Base-by-base conservation (phyloP, 2,797 vertebrate genomes). In the Clarias platycephalus region DNA sequence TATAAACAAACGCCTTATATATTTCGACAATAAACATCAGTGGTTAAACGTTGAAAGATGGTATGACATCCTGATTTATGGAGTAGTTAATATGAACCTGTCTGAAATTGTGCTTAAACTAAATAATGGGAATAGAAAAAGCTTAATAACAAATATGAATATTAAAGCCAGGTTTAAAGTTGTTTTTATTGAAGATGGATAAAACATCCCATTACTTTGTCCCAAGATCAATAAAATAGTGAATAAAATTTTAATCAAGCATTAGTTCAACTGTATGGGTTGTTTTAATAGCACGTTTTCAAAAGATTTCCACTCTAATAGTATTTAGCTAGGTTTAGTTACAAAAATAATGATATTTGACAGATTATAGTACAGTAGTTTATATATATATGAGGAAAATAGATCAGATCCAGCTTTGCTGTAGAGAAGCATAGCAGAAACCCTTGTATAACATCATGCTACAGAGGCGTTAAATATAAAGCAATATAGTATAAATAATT, bases 361-460 rank as follows among this genome's bases (percentile, higher is more conserved):
- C 72, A 83, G 85, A 77, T 84, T 7, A 40, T 81, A n/a, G n/a
- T n/a, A n/a, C n/a, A 66, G 75, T 71, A 34, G 63, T 44, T 62
- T 57, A 63, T 37, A 67, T 28, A 40, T 79, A 44, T 22, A 58
- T 67, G 86, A 89, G 86, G 84, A 86, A 91, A 91, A 89, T 83
- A 76, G 40, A 83, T 66, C 63, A 80, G 82, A 85, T 82, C 70
- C 62, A 83, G 9, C n/a, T 3, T 77, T 44, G 4, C 24, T 40
- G 12, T 20, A 26, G 24, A 72, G 22, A 5, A 34, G n/a, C 24
- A 55, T 24, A 31, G 12, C 22, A 20, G 12, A 77, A 60, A 57
- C 20, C 60, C 31, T 60, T 20, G 18, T 12, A 31, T 24, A 22
- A 24, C 4, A 60, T 31, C 22, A 78, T 16, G 13, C 6, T 68